Percentiles rank a stretch among this genome's conserved stretches.
phyloP scores from a whole-genome alignment of 1,140 invertebrate genomes.

The Caenorhabditis briggsae region DNA sequence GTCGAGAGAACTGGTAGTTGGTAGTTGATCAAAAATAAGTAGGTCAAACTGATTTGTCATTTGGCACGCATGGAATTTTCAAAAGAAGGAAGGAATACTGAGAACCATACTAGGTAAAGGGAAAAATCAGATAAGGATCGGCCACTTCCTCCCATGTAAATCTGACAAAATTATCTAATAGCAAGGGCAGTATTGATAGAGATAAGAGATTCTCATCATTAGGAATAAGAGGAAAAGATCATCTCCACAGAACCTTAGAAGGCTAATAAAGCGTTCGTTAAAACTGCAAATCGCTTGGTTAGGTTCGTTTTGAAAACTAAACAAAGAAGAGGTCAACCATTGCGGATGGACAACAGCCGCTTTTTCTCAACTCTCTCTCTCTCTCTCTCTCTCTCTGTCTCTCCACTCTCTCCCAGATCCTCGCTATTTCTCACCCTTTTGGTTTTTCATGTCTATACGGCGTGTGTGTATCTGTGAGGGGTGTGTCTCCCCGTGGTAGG shows the following conservation, averaged over 20 bases:
- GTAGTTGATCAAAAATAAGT: conserved; percentile 8
- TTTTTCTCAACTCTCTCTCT: conserved; percentile 7
- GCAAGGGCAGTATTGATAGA: neutral
- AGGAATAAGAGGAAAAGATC: neutral
- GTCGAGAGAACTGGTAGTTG: neutral
- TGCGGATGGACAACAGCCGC: neutral
- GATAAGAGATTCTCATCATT: neutral
- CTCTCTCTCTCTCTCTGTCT: neutral
- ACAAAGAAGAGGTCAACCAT: neutral
- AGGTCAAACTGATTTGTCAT: neutral
- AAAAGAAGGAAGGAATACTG: neutral
- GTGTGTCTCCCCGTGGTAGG: neutral
- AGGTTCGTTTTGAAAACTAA: neutral
- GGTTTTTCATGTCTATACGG: neutral
- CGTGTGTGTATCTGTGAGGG: neutral
- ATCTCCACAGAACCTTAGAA: neutral
- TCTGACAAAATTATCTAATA: neutral
- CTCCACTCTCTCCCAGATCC: neutral
- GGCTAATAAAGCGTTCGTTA: no score
- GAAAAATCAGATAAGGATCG: neutral
- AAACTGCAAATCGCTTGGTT: neutral
- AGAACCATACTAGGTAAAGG: neutral
- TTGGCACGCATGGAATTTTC: neutral
- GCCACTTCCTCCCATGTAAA: neutral
- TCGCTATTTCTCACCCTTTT: neutral